Base-by-base conservation (phyloP, 2,113 vertebrate species). In the Notiomystis cincta region DNA sequence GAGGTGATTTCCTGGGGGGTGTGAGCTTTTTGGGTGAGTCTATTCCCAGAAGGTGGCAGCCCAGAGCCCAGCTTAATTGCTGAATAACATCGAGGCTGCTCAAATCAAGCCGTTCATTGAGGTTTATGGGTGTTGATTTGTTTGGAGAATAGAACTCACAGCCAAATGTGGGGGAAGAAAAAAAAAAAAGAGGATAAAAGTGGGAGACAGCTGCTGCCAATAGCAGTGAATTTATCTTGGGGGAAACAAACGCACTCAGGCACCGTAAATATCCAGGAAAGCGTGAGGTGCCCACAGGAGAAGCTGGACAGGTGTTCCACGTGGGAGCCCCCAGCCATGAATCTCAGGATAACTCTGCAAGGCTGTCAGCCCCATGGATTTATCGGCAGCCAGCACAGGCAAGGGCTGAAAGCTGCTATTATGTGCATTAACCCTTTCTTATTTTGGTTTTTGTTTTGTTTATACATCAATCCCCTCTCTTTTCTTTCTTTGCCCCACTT, bases 11-110 rank as follows among this genome's bases (percentile, higher is more conserved):
- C 17, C 35, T 35, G 83, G 0, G 18, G 80, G 80, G 65, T 47
- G 45, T 1, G 10, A 93, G 86, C 12, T 75, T 90, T 47, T 91
- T 2, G 60, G 89, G 38, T 33, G 14, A 83, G 27, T 11, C 13
- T 70, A 54, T 27, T 56, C 92, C 96, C 98, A 97, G 97, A 96
- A 98, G 98, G 96, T 97, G 97, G 97, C 97, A 97, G 96, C 22
- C 51, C 77, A 15, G 95, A 97, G 96, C 90, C 83, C 84, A 3
- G 11, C 60, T 95, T 89, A 96, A 96, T 96, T 87, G 94, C 89
- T 71, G 80, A 93, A 93, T 76, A 86, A 83, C 84, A 93, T 82
- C 82, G 13, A 53, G 96, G 82, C 86, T 87, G 96, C 95, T 97
- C 89, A 93, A 97, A 97, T 82, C 96, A 54, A 73, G 60, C 35